These are phyloP conservation scores for Cercopithecus mitis DNA, from an alignment of 2,797 vertebrate species.

Conservation along the genomic window DNA sequence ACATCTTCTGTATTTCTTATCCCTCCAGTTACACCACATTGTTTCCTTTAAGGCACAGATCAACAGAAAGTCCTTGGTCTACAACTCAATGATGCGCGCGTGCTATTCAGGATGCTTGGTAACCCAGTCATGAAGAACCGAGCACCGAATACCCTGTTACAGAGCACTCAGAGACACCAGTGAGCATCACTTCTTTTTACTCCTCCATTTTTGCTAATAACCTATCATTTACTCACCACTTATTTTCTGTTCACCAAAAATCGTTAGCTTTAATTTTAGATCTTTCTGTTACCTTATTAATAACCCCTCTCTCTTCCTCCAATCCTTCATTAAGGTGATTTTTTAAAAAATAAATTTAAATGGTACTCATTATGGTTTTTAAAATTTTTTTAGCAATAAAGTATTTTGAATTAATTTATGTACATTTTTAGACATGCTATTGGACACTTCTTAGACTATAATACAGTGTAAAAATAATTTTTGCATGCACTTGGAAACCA, in stretches of 20 bases:
- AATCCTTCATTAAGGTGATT: neutral
- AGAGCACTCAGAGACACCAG: neutral
- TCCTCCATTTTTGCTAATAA: neutral
- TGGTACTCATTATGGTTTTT: neutral
- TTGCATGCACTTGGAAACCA: neutral
- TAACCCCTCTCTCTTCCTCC: neutral
- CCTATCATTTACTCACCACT: neutral
- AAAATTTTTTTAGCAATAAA: neutral
- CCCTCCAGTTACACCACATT: neutral
- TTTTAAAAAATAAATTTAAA: neutral
- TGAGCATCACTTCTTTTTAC: fast-evolving
- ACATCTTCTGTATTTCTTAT: neutral
- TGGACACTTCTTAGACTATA: neutral
- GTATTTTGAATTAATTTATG: neutral
- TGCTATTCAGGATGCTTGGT: neutral
- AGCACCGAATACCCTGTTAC: too few relatives aligned
- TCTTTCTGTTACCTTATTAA: neutral
- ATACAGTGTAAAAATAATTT: neutral
- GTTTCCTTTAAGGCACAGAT: neutral
- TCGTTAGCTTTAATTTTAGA: neutral
- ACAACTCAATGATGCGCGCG: fast-evolving
- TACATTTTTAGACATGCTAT: neutral
- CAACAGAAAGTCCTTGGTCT: neutral
- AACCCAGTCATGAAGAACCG: neutral
- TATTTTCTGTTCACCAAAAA: neutral